Evolutionary conservation across 2,888 invertebrate genomes (phyloP).

Genomic region (Melanargia galathea): DNA sequence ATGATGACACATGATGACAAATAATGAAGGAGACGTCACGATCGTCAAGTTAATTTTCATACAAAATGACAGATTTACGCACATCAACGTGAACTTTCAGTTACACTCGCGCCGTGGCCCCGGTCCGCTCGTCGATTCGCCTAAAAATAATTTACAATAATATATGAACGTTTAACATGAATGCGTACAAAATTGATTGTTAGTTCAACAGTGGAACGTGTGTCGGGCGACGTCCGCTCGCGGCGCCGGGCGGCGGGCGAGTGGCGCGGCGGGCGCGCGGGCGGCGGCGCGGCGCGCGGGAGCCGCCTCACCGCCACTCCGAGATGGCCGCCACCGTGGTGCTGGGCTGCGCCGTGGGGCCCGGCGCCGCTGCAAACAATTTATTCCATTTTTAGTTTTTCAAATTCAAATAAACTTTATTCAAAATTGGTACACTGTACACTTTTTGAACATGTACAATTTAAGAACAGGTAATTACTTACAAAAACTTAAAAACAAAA

Average conservation of each 20-base stretch:
- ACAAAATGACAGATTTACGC: too few species aligned
- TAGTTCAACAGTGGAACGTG: slow-evolving; percentile 39
- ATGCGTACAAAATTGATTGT: slow-evolving; percentile 59
- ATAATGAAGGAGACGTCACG: too few species aligned
- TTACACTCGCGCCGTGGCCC: slow-evolving; percentile 24
- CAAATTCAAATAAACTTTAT: too few species aligned
- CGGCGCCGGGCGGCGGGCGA: slow-evolving; percentile 1
- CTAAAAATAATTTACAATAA: slow-evolving; percentile 76
- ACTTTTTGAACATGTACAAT: too few species aligned
- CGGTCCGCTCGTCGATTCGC: slow-evolving; percentile 54
- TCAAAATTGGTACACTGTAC: too few species aligned
- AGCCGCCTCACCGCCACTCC: slow-evolving; percentile 83
- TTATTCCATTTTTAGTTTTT: neutral
- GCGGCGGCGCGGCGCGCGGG: slow-evolving; percentile 42
- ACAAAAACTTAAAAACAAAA: too few species aligned
- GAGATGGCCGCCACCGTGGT: slow-evolving; percentile 81
- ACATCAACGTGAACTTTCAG: too few species aligned
- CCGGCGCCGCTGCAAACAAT: slow-evolving; percentile 46
- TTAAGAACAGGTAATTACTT: too few species aligned
- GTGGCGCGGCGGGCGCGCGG: slow-evolving; percentile 17
- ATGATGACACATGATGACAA: too few species aligned
- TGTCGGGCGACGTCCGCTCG: slow-evolving; percentile 19
- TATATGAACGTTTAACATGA: slow-evolving; percentile 66
- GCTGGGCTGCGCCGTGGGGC: slow-evolving; percentile 80
- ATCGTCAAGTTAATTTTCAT: too few species aligned